Conservation (phyloP, 2,888 invertebrate species). For the Drosophila austrosaltans region DNA sequence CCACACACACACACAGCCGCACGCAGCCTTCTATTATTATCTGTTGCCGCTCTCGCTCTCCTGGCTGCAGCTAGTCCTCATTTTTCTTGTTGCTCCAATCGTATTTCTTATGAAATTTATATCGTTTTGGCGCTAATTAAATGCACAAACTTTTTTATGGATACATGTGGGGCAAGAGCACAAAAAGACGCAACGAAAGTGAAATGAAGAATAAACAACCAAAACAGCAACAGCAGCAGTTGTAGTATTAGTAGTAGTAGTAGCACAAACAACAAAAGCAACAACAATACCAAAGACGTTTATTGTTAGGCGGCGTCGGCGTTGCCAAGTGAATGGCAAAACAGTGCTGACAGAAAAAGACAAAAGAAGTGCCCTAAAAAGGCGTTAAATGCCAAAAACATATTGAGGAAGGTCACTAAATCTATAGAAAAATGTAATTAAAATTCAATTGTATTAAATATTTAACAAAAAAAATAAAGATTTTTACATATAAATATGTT, state of each 20-base stretch:
- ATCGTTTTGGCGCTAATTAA: constrained; percentile 41
- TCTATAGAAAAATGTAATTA: neutral
- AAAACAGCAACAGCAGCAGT: constrained; percentile 48
- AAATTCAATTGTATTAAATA: too few relatives aligned
- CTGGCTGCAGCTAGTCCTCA: constrained; percentile 52
- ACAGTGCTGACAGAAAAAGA: constrained; percentile 27
- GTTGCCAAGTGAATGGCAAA: constrained; percentile 40
- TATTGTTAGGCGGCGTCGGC: neutral
- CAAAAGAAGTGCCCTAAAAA: constrained; percentile 8
- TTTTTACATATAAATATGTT: neutral
- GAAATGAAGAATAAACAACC: constrained; percentile 57
- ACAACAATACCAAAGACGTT: constrained; percentile 49
- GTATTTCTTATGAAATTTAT: constrained; percentile 26
- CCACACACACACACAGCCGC: constrained; percentile 13
- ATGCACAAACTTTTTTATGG: constrained; percentile 37
- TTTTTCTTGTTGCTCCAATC: constrained; percentile 49
- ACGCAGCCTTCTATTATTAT: constrained; percentile 57
- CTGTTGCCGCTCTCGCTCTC: constrained; percentile 40
- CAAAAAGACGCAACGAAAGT: constrained; percentile 68
- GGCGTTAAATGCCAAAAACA: neutral
- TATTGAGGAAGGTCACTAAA: constrained; percentile 15
- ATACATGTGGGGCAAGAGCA: constrained; percentile 45
- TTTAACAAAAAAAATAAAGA: neutral
- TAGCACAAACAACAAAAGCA: constrained; percentile 43
- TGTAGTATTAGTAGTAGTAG: constrained; percentile 1